phyloP scores from a whole-genome alignment of 1,140 invertebrate genomes.

The Polypedilum vanderplanki region DNA sequence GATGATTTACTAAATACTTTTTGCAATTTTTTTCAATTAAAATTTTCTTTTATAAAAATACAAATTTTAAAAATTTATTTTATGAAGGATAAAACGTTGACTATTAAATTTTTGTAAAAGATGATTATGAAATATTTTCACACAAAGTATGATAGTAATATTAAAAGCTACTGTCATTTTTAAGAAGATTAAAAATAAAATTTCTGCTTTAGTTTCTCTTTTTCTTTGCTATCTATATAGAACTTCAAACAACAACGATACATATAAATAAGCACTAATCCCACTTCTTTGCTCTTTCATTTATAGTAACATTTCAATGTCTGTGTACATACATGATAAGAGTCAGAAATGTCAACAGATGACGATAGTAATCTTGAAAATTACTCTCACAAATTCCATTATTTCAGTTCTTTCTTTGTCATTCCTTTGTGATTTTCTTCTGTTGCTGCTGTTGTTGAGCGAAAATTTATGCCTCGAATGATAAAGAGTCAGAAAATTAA shows the following conservation, averaged over 20 bases:
- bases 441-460: too few relatives aligned
- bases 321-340: constrained; percentile 12
- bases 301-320: not conserved
- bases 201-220: not conserved
- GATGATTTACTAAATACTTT: too few relatives aligned
- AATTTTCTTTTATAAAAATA: too few relatives aligned
- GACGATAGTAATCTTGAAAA: constrained; percentile 3
- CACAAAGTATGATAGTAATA: not conserved
- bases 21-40: too few relatives aligned
- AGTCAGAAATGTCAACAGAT: constrained; percentile 18
- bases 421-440: not conserved
- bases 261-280: too few relatives aligned
- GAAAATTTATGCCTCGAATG: not conserved
- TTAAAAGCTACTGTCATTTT: constrained; percentile 6
- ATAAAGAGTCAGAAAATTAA: too few relatives aligned
- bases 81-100: too few relatives aligned
- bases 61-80: too few relatives aligned
- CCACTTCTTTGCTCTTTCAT: too few relatives aligned
- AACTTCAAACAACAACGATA: not conserved
- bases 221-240: not conserved
- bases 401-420: not conserved
- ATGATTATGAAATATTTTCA: not conserved
- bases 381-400: not conserved
- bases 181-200: not conserved
- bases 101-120: too few relatives aligned